Conservation (phyloP, 2,888 invertebrate species). For the Xestia rhomboidea region DNA sequence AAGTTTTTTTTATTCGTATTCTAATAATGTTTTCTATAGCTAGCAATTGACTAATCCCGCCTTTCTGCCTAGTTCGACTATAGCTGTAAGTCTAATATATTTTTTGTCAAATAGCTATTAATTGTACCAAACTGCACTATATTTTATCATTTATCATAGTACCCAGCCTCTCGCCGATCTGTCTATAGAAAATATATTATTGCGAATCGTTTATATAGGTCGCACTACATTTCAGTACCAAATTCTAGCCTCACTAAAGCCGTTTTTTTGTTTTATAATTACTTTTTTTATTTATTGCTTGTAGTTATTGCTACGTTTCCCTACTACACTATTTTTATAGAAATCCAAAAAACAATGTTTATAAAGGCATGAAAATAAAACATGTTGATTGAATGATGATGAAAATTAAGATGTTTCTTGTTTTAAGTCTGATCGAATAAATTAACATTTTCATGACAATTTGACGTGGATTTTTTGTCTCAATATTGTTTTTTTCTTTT, state of each 20-base stretch:
- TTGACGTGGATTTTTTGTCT: conserved; percentile 46
- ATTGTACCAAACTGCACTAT: conserved; percentile 85
- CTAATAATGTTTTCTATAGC: conserved; percentile 87
- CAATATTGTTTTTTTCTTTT: conserved; percentile 15
- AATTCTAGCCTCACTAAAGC: conserved; percentile 89
- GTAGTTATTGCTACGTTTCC: conserved; percentile 87
- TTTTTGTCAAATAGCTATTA: conserved; percentile 85
- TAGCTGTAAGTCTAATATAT: conserved; percentile 86
- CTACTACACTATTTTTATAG: conserved; percentile 80
- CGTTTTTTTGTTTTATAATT: conserved; percentile 76
- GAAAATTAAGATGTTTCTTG: conserved; percentile 27
- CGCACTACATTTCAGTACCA: conserved; percentile 87
- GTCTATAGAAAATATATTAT: conserved; percentile 90
- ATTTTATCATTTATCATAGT: conserved; percentile 79
- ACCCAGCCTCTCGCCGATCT: conserved; percentile 80
- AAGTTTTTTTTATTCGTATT: conserved; percentile 78
- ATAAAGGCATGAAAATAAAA: conserved; percentile 65
- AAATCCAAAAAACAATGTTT: conserved; percentile 71
- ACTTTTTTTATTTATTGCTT: conserved; percentile 88
- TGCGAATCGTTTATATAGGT: conserved; percentile 83
- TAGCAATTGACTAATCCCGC: conserved; percentile 90
- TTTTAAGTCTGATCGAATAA: conserved; percentile 38
- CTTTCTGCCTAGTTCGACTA: conserved; percentile 87
- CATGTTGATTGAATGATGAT: conserved; percentile 39
- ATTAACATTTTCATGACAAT: conserved; percentile 22